Percentiles rank a stretch among this genome's conserved stretches.
phyloP scores from a whole-genome alignment of 2,797 vertebrate species.

The Chelon auratus region DNA sequence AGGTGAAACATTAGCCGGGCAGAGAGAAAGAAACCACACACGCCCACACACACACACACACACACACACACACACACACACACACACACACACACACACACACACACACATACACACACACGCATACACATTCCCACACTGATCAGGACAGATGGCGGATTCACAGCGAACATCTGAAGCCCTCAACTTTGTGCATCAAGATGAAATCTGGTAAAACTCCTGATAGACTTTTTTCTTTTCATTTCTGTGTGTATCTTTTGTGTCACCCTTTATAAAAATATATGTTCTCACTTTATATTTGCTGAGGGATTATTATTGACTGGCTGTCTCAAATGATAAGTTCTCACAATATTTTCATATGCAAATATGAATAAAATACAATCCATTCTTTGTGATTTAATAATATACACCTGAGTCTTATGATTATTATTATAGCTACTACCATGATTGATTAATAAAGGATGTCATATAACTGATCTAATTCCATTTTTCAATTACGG shows the following conservation, averaged over 20 bases:
- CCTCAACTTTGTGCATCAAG: slow-evolving; percentile 74
- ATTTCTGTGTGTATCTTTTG: not conserved
- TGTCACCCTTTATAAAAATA: not conserved
- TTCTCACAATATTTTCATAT: not conserved
- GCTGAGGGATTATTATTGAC: not conserved
- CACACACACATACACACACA: not conserved
- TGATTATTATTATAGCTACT: not conserved
- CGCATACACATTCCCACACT: not conserved
- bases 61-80: slow-evolving; percentile 7
- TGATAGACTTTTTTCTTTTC: not conserved
- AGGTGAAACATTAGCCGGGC: slow-evolving; percentile 65
- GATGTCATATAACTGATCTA: too few species aligned
- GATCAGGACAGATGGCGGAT: slow-evolving; percentile 67
- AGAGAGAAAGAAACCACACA: slow-evolving; percentile 24
- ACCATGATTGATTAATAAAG: too few species aligned
- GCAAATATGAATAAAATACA: not conserved
- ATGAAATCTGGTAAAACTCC: slow-evolving; percentile 80
- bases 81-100: slow-evolving; percentile 3
- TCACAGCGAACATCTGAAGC: slow-evolving; percentile 47
- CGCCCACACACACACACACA: slow-evolving; percentile 16
- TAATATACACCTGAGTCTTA: too few species aligned
- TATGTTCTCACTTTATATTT: not conserved
- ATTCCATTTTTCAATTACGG: too few species aligned
- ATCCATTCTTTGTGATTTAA: not conserved
- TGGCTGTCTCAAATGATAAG: not conserved